Percentiles rank a stretch among this genome's conserved stretches.
phyloP scores from a whole-genome alignment of 2,113 vertebrate genomes.

The Epinephelus cyanopodus region DNA sequence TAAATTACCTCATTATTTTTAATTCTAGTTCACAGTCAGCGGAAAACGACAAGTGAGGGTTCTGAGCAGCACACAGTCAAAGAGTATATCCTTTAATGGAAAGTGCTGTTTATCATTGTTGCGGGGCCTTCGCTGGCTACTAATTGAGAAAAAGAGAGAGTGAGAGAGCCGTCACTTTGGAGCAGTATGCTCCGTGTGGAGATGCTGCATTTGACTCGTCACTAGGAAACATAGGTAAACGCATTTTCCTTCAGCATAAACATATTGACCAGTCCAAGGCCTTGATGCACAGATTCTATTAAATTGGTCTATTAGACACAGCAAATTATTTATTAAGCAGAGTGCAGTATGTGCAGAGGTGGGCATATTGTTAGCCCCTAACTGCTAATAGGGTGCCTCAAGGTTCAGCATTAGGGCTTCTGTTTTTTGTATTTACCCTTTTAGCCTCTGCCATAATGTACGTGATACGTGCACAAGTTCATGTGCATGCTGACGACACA shows the following conservation, averaged over 20 bases:
- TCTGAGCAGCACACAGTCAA: not conserved
- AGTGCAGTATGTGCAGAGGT: too few relatives aligned
- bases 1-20: conserved; percentile 46
- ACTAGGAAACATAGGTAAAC: conserved; percentile 40
- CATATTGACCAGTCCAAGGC: not conserved
- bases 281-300: too few relatives aligned
- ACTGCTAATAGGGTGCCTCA: too few relatives aligned
- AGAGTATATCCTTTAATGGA: conserved; percentile 31
- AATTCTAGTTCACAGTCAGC: conserved; percentile 38
- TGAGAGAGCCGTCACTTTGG: conserved; percentile 18
- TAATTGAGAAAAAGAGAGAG: conserved; percentile 42
- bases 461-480: too few relatives aligned
- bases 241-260: conserved; percentile 30
- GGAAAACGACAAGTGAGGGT: conserved; percentile 16
- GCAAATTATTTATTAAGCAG: too few relatives aligned
- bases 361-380: too few relatives aligned
- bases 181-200: conserved; percentile 15
- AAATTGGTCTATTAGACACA: too few relatives aligned
- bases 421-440: too few relatives aligned
- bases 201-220: conserved; percentile 33
- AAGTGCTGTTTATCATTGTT: conserved; percentile 7
- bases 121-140: not conserved
- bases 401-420: too few relatives aligned
- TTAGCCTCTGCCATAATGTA: too few relatives aligned
- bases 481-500: too few relatives aligned